Evolutionary conservation across 2,113 vertebrate species (phyloP).

Genomic region (Triplophysa tibetana): DNA sequence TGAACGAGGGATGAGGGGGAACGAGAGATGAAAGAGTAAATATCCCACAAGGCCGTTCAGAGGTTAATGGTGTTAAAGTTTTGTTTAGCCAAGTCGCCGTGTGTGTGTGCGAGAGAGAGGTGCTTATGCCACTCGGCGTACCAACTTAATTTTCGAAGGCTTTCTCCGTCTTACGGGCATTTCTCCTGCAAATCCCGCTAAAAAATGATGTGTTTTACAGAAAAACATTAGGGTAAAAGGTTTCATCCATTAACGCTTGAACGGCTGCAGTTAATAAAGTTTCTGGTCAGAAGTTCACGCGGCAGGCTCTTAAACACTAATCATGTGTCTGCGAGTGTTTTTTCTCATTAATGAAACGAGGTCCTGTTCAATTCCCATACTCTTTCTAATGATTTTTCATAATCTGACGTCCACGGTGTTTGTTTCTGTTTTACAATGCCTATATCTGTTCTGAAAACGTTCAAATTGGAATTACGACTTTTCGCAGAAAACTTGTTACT

Average conservation of each 20-base stretch:
- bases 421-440: not conserved
- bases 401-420: slow-evolving; percentile 7
- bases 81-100: slow-evolving; percentile 54
- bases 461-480: slow-evolving; percentile 6
- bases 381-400: slow-evolving; percentile 15
- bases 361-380: slow-evolving; percentile 20
- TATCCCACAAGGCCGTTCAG: slow-evolving; percentile 47
- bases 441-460: not conserved
- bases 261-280: slow-evolving; percentile 36
- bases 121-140: slow-evolving; percentile 1
- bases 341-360: slow-evolving; percentile 27
- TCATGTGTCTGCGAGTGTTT: slow-evolving; percentile 19
- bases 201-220: slow-evolving; percentile 18
- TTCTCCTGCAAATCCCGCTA: not conserved
- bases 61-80: slow-evolving; percentile 60
- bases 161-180: slow-evolving; percentile 17
- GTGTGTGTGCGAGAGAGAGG: slow-evolving; percentile 34
- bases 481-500: not conserved
- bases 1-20: slow-evolving; percentile 52
- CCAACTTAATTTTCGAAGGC: slow-evolving; percentile 3
- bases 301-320: slow-evolving; percentile 20
- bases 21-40: slow-evolving; percentile 51
- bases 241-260: slow-evolving; percentile 21
- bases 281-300: slow-evolving; percentile 34
- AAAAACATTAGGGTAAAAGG: slow-evolving; percentile 17